Evolutionary conservation across 2,113 vertebrate species (phyloP).

Genomic region (Eidolon helvum): DNA sequence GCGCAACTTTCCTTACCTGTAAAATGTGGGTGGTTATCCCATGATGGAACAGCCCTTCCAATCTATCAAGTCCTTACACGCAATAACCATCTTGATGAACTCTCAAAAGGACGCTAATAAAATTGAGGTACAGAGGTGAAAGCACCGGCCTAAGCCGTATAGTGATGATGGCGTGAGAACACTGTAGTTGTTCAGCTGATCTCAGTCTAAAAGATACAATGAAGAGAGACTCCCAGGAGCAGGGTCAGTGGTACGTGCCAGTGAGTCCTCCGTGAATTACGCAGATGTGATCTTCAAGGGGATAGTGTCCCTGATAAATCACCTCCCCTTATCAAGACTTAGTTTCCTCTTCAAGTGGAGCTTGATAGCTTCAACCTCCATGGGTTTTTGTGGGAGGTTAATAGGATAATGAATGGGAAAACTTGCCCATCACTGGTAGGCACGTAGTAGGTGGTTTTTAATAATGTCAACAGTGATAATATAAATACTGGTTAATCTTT

Average conservation of each 20-base stretch:
- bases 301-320: not conserved
- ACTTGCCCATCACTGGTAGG: no score
- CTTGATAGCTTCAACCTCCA: fast-evolving
- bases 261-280: not conserved
- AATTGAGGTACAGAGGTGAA: not conserved
- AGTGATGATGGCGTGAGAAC: no score
- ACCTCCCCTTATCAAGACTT: not conserved
- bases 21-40: not conserved
- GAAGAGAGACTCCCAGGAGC: not conserved
- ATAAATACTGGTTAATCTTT: no score
- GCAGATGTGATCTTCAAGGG: not conserved
- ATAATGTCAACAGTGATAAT: fast-evolving
- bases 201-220: fast-evolving
- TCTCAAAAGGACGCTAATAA: not conserved
- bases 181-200: not conserved
- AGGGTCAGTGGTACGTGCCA: no score
- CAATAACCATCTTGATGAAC: fast-evolving
- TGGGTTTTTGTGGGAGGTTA: not conserved
- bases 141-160: fast-evolving
- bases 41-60: fast-evolving
- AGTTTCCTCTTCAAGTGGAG: not conserved
- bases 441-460: not conserved
- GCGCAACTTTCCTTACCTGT: not conserved
- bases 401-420: not conserved
- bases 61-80: fast-evolving